Evolutionary conservation across 1,140 invertebrate species (phyloP).

Genomic region (Pseudoatta argentina): DNA sequence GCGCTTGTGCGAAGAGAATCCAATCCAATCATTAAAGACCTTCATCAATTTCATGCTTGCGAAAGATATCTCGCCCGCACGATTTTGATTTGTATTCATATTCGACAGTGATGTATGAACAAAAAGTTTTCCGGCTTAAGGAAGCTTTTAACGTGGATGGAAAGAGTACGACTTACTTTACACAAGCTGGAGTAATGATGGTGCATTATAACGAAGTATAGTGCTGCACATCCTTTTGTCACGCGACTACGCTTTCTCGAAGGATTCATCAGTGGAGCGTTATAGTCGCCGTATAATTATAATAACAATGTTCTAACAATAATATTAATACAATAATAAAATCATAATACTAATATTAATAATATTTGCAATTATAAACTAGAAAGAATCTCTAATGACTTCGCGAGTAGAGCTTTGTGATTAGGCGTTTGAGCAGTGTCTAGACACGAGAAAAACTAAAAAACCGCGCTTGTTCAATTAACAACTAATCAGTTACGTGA

Average conservation of each 20-base stretch:
- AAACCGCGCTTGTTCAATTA: conserved; percentile 58
- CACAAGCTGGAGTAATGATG: conserved; percentile 79
- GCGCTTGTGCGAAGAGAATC: conserved; percentile 39
- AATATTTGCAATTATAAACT: conserved; percentile 84
- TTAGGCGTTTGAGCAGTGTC: conserved; percentile 84
- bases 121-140: conserved; percentile 75
- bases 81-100: conserved; percentile 16
- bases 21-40: neutral
- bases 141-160: conserved; percentile 75
- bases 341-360: conserved; percentile 63
- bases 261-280: conserved; percentile 42
- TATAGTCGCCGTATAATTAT: conserved; percentile 60
- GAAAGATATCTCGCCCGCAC: neutral
- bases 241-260: conserved; percentile 66
- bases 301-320: conserved; percentile 55
- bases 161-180: conserved; percentile 83
- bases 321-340: conserved; percentile 56
- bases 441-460: conserved; percentile 67
- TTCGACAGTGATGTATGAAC: neutral
- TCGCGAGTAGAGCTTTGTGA: conserved; percentile 83
- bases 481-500: conserved; percentile 53
- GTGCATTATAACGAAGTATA: conserved; percentile 69
- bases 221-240: conserved; percentile 69
- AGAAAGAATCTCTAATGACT: conserved; percentile 86
- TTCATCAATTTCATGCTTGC: neutral